Evolutionary conservation across 2,113 vertebrate genomes (phyloP).

Genomic region (Neolamprologus variostigma): DNA sequence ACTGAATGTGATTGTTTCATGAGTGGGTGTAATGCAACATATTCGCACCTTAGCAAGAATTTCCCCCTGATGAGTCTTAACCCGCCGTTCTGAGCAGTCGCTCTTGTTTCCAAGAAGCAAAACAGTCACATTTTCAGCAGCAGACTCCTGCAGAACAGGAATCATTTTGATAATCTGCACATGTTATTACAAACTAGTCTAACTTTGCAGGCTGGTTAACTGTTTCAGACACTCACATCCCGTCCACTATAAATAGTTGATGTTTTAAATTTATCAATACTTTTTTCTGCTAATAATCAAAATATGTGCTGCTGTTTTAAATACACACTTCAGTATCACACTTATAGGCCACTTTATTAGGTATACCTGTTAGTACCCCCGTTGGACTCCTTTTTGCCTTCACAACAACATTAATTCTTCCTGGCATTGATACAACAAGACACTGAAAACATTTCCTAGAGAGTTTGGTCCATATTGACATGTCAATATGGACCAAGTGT

Average conservation of each 20-base stretch:
- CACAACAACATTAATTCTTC: neutral
- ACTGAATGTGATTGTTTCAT: neutral
- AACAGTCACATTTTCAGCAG: slow-evolving; percentile 58
- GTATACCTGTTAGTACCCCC: neutral
- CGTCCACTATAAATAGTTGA: neutral
- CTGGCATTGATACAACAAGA: neutral
- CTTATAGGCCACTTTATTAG: neutral
- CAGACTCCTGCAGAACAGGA: slow-evolving; percentile 71
- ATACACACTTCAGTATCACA: neutral
- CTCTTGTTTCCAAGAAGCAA: slow-evolving; percentile 90
- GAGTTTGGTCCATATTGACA: neutral
- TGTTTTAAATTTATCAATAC: neutral
- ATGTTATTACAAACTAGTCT: neutral
- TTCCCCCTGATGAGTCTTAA: slow-evolving; percentile 70
- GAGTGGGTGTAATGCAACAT: neutral
- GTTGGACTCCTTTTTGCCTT: neutral
- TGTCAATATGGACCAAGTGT: neutral
- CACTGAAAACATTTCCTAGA: neutral
- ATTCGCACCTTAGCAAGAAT: slow-evolving; percentile 77
- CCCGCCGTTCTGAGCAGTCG: slow-evolving; percentile 69
- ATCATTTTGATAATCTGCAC: neutral
- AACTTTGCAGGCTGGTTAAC: neutral
- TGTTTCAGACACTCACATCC: neutral
- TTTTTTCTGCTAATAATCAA: neutral
- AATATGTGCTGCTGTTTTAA: neutral